These are phyloP conservation scores for Corythornis cristatus DNA, from an alignment of 2,113 vertebrate genomes.

Conservation along the genomic window DNA sequence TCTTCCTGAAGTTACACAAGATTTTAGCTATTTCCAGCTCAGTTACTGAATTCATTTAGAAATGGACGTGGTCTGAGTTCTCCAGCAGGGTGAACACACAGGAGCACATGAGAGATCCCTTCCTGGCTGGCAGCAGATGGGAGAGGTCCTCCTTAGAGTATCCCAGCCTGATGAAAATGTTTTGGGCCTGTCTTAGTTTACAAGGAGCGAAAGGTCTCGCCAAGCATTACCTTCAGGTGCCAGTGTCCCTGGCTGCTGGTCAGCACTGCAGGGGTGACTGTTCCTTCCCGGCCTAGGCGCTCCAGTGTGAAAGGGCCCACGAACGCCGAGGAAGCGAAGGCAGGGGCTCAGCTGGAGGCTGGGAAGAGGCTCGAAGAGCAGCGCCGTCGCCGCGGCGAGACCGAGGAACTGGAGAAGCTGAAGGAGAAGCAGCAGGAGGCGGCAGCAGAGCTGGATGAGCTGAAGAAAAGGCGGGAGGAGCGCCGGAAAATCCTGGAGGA, in stretches of 20 bases:
- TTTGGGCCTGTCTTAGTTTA: not conserved
- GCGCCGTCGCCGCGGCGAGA: slow-evolving; percentile 88
- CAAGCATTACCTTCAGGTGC: not conserved
- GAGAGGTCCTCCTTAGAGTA: not conserved
- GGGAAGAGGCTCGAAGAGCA: slow-evolving; percentile 90
- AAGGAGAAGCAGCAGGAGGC: slow-evolving; percentile 94
- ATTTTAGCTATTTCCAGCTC: not conserved
- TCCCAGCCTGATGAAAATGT: not conserved
- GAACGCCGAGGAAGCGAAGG: slow-evolving; percentile 78
- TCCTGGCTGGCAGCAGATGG: not conserved
- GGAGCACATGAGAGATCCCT: not conserved
- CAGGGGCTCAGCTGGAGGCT: slow-evolving; percentile 78
- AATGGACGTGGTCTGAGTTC: not conserved
- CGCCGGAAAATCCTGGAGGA: slow-evolving; percentile 93
- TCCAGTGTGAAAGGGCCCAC: slow-evolving; percentile 66
- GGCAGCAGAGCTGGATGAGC: slow-evolving; percentile 88
- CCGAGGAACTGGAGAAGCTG: slow-evolving; percentile 89
- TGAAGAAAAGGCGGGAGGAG: slow-evolving; percentile 92
- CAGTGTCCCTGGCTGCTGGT: not conserved
- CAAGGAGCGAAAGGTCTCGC: not conserved
- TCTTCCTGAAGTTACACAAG: not conserved
- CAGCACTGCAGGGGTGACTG: accelerated
- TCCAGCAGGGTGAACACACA: not conserved
- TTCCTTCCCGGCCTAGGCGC: slow-evolving; percentile 66
- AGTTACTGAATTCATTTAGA: not conserved